Evolutionary conservation across 2,113 vertebrate species (phyloP).

Genomic region (Phalacrocorax pelagicus): DNA sequence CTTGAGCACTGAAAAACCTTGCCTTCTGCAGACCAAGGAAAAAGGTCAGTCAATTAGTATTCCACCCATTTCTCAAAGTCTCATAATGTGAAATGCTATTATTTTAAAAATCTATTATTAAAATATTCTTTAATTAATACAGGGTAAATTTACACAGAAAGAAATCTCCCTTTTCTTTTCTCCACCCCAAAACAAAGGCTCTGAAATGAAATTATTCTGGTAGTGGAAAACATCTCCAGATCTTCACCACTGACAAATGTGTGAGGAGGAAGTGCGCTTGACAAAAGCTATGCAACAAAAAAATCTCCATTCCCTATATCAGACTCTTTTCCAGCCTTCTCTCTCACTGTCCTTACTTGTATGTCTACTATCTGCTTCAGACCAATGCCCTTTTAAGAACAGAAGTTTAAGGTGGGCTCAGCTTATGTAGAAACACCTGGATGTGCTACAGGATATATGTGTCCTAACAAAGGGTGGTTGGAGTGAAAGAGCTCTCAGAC

Average conservation of each 20-base stretch:
- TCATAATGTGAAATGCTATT: background rate
- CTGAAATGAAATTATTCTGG: background rate
- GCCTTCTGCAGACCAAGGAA: background rate
- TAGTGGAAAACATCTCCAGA: background rate
- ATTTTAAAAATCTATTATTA: background rate
- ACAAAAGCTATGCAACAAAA: background rate
- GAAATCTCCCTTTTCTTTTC: background rate
- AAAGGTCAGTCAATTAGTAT: background rate
- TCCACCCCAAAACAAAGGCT: accelerated
- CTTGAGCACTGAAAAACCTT: background rate
- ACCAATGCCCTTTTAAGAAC: background rate
- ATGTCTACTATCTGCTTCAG: background rate
- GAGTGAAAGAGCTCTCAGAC: background rate
- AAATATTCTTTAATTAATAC: background rate
- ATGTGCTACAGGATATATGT: background rate
- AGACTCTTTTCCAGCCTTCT: background rate
- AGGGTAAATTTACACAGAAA: background rate
- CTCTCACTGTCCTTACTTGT: background rate
- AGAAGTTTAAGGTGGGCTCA: background rate
- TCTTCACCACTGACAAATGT: background rate
- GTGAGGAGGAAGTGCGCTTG: accelerated
- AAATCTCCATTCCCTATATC: background rate
- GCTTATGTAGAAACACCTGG: background rate
- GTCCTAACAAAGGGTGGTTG: background rate
- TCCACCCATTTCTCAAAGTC: background rate